Conservation (phyloP, 2,888 invertebrate species). For the Trachelus stipa region DNA sequence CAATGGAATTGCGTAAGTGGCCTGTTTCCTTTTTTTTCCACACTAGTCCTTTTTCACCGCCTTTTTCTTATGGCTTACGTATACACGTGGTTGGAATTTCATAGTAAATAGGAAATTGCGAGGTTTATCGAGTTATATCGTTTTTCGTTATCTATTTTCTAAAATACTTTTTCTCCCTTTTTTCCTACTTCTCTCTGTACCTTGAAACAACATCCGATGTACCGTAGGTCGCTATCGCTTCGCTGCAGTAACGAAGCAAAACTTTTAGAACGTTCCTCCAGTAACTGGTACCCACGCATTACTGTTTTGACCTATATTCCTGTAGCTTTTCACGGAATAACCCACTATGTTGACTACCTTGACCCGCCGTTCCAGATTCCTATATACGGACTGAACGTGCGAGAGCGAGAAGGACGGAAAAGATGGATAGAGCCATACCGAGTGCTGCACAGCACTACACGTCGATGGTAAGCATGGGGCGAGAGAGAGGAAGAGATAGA, state of each 20-base stretch:
- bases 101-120: not conserved
- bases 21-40: not conserved
- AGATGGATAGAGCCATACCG: not conserved
- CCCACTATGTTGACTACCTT: not conserved
- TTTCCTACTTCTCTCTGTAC: not conserved
- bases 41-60: not conserved
- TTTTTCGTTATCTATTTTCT: not conserved
- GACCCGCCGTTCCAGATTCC: not conserved
- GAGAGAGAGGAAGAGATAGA: slow-evolving; percentile 23
- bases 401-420: slow-evolving; percentile 3
- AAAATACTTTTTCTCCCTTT: too few relatives aligned
- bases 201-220: not conserved
- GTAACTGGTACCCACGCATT: not conserved
- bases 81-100: not conserved
- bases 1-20: not conserved
- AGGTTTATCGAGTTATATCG: not conserved
- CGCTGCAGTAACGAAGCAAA: not conserved
- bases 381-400: not conserved
- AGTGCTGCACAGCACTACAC: not conserved
- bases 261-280: not conserved
- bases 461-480: not conserved
- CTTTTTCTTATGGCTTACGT: not conserved
- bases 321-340: not conserved
- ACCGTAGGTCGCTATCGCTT: not conserved
- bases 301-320: not conserved